A percentile compares a stretch with the other conserved stretches of the same genome.
Evolutionary conservation across 2,888 invertebrate species (phyloP).

Genomic region (Pammene fasciana): DNA sequence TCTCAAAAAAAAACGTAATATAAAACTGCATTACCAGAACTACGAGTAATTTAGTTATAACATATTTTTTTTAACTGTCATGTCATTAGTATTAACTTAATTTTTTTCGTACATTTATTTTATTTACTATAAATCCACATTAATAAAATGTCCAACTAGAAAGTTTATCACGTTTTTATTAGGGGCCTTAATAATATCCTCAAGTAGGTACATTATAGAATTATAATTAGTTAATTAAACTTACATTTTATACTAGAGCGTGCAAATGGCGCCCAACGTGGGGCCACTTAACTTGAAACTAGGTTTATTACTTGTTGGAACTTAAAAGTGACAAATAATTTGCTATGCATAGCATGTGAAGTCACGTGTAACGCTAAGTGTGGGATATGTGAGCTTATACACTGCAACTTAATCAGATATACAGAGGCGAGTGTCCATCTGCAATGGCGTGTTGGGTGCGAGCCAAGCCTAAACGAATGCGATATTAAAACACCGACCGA

Average conservation of each 20-base stretch:
- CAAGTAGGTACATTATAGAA: not conserved
- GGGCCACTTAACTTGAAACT: not conserved
- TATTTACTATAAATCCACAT: no score
- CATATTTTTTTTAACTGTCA: no score
- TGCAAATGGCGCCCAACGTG: slow-evolving; percentile 34
- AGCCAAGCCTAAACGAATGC: slow-evolving; percentile 39
- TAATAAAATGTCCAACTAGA: no score
- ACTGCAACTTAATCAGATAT: slow-evolving; percentile 31
- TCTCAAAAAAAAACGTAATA: no score
- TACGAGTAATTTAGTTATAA: no score
- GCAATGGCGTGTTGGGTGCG: slow-evolving; percentile 40
- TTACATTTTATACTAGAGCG: not conserved
- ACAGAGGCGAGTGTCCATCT: slow-evolving; percentile 40
- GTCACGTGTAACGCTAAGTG: not conserved
- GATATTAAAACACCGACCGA: slow-evolving; percentile 37
- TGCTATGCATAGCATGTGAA: not conserved
- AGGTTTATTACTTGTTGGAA: not conserved
- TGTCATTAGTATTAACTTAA: no score
- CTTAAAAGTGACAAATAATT: not conserved
- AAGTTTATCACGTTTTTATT: no score
- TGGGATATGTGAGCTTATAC: slow-evolving; percentile 11
- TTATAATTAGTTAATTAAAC: not conserved
- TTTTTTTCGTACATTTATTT: no score
- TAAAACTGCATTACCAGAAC: no score
- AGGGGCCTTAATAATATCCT: not conserved